Percentiles rank a stretch among this genome's conserved stretches.
Conservation (phyloP, 2,888 invertebrate species). For the Eudasyphora cyanicolor region DNA sequence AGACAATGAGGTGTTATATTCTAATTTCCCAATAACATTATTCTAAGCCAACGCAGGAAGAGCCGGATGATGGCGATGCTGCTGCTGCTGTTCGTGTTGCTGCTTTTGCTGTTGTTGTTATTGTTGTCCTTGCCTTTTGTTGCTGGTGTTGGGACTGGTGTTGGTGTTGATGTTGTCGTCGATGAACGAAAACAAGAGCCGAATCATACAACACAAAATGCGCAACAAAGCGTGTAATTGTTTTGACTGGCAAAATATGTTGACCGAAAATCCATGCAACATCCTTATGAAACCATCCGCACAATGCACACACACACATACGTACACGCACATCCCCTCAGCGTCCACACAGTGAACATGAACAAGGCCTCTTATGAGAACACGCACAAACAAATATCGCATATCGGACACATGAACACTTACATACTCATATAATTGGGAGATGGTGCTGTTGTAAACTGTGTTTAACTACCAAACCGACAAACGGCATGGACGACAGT, state of each 20-base stretch:
- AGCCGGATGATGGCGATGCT: not conserved
- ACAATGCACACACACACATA: constrained; percentile 11
- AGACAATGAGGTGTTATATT: constrained; percentile 60
- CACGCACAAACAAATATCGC: not conserved
- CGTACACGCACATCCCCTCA: not conserved
- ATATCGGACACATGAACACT: not conserved
- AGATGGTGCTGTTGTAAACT: not conserved
- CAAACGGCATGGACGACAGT: not conserved
- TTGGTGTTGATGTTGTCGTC: constrained; percentile 25
- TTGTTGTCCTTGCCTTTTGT: not conserved
- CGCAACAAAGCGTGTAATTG: constrained; percentile 66
- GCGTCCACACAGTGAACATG: too few relatives aligned
- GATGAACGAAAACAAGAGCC: constrained; percentile 21
- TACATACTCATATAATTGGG: not conserved
- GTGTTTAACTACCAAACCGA: not conserved
- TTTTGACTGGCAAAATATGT: constrained; percentile 64
- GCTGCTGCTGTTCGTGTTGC: not conserved
- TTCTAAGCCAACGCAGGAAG: constrained; percentile 17
- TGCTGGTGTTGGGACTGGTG: not conserved
- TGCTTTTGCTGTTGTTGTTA: not conserved
- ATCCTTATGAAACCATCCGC: constrained; percentile 38
- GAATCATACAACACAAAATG: constrained; percentile 48
- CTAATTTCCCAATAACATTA: constrained; percentile 56
- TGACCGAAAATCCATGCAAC: constrained; percentile 59
- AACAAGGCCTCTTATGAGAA: not conserved